Percentiles rank a stretch among this genome's conserved stretches.
phyloP scores from a whole-genome alignment of 2,888 invertebrate species.

The Spisula solida region DNA sequence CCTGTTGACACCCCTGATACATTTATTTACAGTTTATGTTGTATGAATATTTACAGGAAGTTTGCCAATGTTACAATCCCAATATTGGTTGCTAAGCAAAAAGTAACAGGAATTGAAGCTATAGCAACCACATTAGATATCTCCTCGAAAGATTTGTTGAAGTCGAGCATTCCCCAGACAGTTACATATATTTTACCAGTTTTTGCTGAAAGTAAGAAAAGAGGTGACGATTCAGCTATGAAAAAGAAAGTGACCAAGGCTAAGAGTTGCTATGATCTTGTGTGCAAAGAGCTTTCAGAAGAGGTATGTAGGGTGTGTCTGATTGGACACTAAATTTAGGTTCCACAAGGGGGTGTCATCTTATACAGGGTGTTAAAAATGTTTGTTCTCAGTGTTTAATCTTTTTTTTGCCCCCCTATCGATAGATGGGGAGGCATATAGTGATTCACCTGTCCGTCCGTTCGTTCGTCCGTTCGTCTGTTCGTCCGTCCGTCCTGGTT shows the following conservation, averaged over 20 bases:
- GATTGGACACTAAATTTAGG: too few species aligned
- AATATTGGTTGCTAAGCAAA: slow-evolving; percentile 74
- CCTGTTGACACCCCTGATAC: too few species aligned
- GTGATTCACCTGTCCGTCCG: too few species aligned
- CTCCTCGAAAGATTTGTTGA: slow-evolving; percentile 70
- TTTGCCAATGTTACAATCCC: slow-evolving; percentile 78
- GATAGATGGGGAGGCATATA: too few species aligned
- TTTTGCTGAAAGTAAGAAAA: slow-evolving; percentile 79
- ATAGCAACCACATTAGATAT: slow-evolving; percentile 66
- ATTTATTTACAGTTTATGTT: too few species aligned
- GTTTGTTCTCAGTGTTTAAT: too few species aligned
- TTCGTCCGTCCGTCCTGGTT: too few species aligned
- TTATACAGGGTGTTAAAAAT: too few species aligned
- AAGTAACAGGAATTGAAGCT: slow-evolving; percentile 68
- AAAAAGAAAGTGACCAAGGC: slow-evolving; percentile 73
- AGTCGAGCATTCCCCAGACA: slow-evolving; percentile 76
- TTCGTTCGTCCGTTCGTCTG: too few species aligned
- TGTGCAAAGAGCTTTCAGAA: slow-evolving; percentile 74
- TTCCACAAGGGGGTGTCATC: too few species aligned
- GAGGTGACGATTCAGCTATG: slow-evolving; percentile 61
- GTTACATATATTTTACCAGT: slow-evolving; percentile 84
- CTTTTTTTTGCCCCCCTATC: too few species aligned
- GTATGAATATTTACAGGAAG: slow-evolving; percentile 64
- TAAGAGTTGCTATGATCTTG: slow-evolving; percentile 77
- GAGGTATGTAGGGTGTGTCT: slow-evolving; percentile 67